These are phyloP conservation scores for Chinchilla lanigera DNA, from an alignment of 2,113 vertebrate genomes.

Conservation along the genomic window DNA sequence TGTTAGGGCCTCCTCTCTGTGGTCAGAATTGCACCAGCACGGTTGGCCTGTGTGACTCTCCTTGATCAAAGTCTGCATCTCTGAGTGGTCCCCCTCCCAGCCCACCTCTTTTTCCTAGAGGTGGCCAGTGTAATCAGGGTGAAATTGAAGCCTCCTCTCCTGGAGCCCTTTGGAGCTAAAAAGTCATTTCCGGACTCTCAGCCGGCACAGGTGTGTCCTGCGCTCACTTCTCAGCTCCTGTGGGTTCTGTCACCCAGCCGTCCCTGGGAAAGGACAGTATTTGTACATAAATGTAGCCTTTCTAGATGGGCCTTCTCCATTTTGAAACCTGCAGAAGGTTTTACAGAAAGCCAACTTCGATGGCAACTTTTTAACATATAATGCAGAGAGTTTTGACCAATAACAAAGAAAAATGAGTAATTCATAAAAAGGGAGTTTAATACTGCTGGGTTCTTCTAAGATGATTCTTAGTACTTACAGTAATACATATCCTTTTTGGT, in stretches of 20 bases:
- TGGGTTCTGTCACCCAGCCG: neutral
- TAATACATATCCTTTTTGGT: neutral
- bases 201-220: neutral
- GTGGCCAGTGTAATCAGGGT: neutral
- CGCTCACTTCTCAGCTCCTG: neutral
- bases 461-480: constrained; percentile 61
- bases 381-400: neutral
- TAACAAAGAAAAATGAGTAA: neutral
- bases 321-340: neutral
- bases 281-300: neutral
- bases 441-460: neutral
- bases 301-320: neutral
- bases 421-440: constrained; percentile 48
- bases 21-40: neutral
- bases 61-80: neutral
- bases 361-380: neutral
- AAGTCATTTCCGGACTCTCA: neutral
- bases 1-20: neutral
- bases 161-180: neutral
- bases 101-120: neutral
- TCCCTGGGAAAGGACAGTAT: neutral
- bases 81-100: neutral
- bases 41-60: neutral
- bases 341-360: neutral
- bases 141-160: neutral